Base-by-base conservation (phyloP, 2,888 invertebrate species). In the Agrotis ipsilon region DNA sequence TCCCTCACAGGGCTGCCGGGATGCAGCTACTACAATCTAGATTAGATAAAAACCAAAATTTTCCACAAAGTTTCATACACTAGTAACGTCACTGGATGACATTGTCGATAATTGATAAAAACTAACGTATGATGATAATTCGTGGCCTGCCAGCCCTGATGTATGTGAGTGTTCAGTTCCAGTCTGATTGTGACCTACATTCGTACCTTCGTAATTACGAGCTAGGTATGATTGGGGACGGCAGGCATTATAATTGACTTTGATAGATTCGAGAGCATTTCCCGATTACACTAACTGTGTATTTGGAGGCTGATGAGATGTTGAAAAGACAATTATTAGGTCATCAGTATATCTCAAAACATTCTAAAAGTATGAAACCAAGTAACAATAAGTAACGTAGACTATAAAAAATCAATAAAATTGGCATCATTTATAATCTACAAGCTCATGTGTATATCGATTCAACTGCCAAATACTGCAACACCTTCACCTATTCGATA, bases 1-100 rank as follows among this genome's bases (percentile, higher is more conserved):
- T 92, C 92, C 92, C 88, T 78, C 76, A 46, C 73, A 81, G 70
- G 77, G 73, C 64, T 85, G 77, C 55, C 75, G 68, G 69, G 65
- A 73, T 52, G 54, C 72, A 66, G 46, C 48, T 11, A 51, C 32
- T 27, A 55, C 16, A 11, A 18, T 49, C 39, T 27, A 9, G 11
- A 54, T 69, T 32, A 48, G 0, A 39, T 32, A 32, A 27, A 32
- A 11, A 1, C n/a, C 3, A 19, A 11, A 49, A 48, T 24, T 16
- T 32, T 16, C 11, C 32, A 54, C 63, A 19, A 39, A 39, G 19
- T 21, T 39, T 18, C 3, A 24, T 32, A 52, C 24, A 24, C 16
- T 21, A 2, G 5, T 14, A 21, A 43, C 5, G 3, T 49, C 16
- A n/a, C 45, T 3, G 7, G 16, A 43, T 21, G 9, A 24, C n/a